A percentile compares a stretch with the other conserved stretches of the same genome.
These are phyloP conservation scores for Capromys pilorides DNA, from an alignment of 2,797 vertebrate genomes.

Conservation along the genomic window DNA sequence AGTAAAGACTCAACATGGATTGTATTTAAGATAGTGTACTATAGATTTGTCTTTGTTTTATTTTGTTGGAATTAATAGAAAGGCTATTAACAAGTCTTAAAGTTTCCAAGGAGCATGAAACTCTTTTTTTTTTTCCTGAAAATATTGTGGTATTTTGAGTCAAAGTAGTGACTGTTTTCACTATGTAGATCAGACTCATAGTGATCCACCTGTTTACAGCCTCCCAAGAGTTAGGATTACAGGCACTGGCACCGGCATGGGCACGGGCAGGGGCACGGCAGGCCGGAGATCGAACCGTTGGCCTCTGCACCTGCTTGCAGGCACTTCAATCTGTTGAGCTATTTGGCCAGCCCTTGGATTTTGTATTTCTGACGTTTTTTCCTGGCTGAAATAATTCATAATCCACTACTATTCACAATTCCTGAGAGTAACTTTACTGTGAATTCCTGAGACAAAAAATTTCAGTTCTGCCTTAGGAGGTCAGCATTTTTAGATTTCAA, in stretches of 20 bases:
- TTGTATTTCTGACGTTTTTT: conserved; percentile 49
- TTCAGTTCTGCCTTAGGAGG: conserved; percentile 12
- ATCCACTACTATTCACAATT: conserved; percentile 24
- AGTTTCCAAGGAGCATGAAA: conserved; percentile 52
- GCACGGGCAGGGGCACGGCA: no score
- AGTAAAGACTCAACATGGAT: conserved; percentile 12
- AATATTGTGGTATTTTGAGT: neutral
- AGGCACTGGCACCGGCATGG: no score
- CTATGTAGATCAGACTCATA: no score
- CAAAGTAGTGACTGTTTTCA: neutral
- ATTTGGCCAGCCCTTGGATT: neutral
- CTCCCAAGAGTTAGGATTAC: no score
- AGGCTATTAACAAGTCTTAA: neutral
- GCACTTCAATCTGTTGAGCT: no score
- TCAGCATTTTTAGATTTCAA: conserved; percentile 39
- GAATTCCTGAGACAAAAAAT: conserved; percentile 46
- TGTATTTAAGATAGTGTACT: neutral
- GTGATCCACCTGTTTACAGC: no score
- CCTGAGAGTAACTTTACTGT: neutral
- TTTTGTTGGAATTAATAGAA: neutral
- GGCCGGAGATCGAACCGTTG: no score
- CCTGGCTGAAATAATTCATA: conserved; percentile 53
- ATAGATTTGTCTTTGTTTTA: neutral
- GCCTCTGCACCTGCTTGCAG: no score
- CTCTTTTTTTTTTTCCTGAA: neutral